Evolutionary conservation across 2,797 vertebrate genomes (phyloP), one percentile per base, ranked within the genome.

Genomic region (Taeniopygia guttata): DNA sequence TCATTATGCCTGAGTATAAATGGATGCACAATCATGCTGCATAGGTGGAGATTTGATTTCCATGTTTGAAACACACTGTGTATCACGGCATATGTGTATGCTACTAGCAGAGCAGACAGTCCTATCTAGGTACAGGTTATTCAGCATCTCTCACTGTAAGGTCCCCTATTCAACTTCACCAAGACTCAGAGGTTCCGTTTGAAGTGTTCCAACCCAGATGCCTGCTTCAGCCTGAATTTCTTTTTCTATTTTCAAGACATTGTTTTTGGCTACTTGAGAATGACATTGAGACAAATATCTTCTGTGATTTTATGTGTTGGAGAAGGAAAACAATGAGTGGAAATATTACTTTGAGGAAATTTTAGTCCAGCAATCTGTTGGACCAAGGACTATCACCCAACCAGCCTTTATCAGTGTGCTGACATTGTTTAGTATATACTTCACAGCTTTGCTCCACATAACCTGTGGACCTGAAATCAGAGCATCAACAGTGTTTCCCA

Each of bases 21-120:
- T 2, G 3, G 26, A 13, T 73, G 17, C 46, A 62, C 7, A 48
- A 2, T 79, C 40, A 30, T 30, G 59, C 59, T 34, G 34, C 6
- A 5, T 49, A n/a, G 11, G 13, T 7, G 59, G 51, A 60, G 20
- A 27, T 84, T 90, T 68, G 20, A 27, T 84, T 90, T 68, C n/a
- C 1, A 0, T 73, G 25, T 62, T 49, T 84, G 58, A 72, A 78
- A 34, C 18, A 20, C 7, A 2, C 7, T 16, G 10, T 40, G 3
- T 88, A 0, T 74, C 43, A 48, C 13, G 21, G 23, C 21, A 10
- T 34, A 12, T 0, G 0, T 21, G 8, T 63, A 15, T 10, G 7
- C 12, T 75, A 14, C 32, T 45, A 54, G 62, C 29, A 77, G 21
- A 84, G 54, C 34, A 68, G 42, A 22, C 29, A 89, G n/a, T 32